These are phyloP conservation scores for Diadromus collaris DNA, from an alignment of 2,888 invertebrate species.

Conservation along the genomic window DNA sequence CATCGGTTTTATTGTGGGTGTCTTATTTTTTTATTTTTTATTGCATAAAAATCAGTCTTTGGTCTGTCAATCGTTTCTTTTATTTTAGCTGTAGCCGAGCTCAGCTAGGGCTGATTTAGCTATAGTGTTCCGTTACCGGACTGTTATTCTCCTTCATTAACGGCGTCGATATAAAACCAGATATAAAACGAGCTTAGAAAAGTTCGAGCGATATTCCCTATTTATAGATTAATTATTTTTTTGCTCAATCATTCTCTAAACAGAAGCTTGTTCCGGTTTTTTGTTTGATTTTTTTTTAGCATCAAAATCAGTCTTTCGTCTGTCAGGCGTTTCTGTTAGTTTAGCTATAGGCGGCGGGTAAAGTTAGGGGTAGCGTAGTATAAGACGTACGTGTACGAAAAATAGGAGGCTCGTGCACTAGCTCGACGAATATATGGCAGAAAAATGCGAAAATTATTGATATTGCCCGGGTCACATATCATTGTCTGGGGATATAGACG, in stretches of 20 bases:
- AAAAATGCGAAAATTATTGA: slow-evolving; percentile 80
- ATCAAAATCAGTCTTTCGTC: not conserved
- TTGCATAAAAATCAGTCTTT: not conserved
- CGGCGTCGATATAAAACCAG: too few relatives aligned
- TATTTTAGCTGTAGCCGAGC: slow-evolving; percentile 13
- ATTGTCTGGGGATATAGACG: slow-evolving; percentile 79
- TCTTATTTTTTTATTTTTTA: not conserved
- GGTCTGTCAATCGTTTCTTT: not conserved
- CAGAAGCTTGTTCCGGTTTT: too few relatives aligned
- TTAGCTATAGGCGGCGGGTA: slow-evolving; percentile 25
- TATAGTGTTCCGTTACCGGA: too few relatives aligned
- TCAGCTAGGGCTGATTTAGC: too few relatives aligned
- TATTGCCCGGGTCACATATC: slow-evolving; percentile 79
- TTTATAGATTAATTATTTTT: too few relatives aligned
- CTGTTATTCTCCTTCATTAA: too few relatives aligned
- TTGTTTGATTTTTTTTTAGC: not conserved
- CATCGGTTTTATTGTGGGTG: too few relatives aligned
- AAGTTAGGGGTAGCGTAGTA: slow-evolving; percentile 23
- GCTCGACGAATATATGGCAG: slow-evolving; percentile 72
- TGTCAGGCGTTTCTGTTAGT: not conserved
- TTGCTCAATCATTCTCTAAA: too few relatives aligned
- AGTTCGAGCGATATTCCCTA: too few relatives aligned
- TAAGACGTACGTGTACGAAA: slow-evolving; percentile 26
- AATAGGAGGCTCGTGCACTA: slow-evolving; percentile 54
- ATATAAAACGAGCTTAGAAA: too few relatives aligned